Base-by-base conservation (phyloP, 2,797 vertebrate species). In the Masticophis lateralis region DNA sequence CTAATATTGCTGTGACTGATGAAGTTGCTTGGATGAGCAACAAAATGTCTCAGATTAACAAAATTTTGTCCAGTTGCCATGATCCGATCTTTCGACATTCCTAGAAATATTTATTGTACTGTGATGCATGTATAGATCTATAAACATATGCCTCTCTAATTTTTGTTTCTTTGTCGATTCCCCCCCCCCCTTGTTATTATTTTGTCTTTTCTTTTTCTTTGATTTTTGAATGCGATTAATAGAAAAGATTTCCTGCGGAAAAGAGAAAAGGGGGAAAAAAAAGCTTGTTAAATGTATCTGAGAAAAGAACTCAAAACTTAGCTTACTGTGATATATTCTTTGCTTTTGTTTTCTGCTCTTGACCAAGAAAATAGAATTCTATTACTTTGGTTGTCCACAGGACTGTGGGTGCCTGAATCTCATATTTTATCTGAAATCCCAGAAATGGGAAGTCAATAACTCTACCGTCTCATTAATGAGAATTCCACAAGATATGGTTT, bases 381-480 rank as follows among this genome's bases (percentile, higher is more conserved):
- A 91, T 94, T 91, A 86, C 32, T 27, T 87, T 10, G 16, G n/a
- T 47, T 79, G 66, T 60, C 37, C 37, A 57, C 20, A 57, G 7
- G 1, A 32, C 60, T 43, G 69, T 43, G 69, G 16, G 32, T 79
- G 69, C 60, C 6, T 12, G 0, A 37, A 43, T 27, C 18, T 63
- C 53, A 61, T 87, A 12, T 59, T 18, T 92, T 92, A 91, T 89
- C 89, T 91, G 92, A 74, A 94, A 90, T 22, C 57, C 28, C 87
- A 91, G 88, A 87, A 89, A 91, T 90, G 37, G 32, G 43, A 89
- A 92, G 87, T 92, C 91, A 79, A 87, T 92, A 93, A 69, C 47
- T 69, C 20, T 37, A 89, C 87, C 43, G 51, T 18, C 90, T 90
- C 90, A 91, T 90, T 93, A 90, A 92, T 94, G 91, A 91, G 90